A percentile compares a stretch with the other conserved stretches of the same genome.
Evolutionary conservation across 2,888 invertebrate species (phyloP).

Genomic region (Anoncus sp.): DNA sequence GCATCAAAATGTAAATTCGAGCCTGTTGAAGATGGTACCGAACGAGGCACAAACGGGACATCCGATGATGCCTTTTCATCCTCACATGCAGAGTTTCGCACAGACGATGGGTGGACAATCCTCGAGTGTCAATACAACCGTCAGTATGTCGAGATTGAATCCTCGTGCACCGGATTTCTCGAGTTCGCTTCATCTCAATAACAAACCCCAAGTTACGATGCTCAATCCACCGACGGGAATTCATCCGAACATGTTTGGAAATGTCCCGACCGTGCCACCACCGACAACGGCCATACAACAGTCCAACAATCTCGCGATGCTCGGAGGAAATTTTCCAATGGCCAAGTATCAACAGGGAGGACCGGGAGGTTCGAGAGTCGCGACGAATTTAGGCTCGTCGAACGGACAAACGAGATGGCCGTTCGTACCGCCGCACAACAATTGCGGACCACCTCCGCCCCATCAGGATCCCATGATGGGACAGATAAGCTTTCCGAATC

Average conservation of each 20-base stretch:
- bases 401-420: constrained; percentile 81
- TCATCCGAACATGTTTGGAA: constrained; percentile 79
- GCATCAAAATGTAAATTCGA: constrained; percentile 78
- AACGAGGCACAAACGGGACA: constrained; percentile 76
- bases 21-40: constrained; percentile 83
- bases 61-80: constrained; percentile 76
- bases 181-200: constrained; percentile 83
- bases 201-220: constrained; percentile 80
- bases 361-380: constrained; percentile 67
- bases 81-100: constrained; percentile 78
- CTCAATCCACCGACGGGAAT: constrained; percentile 77
- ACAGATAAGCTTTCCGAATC: constrained; percentile 79
- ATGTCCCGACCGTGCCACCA: constrained; percentile 75
- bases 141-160: constrained; percentile 89
- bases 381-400: constrained; percentile 73
- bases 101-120: constrained; percentile 78
- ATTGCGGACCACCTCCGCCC: constrained; percentile 73
- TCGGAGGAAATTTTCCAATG: constrained; percentile 76
- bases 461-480: constrained; percentile 80
- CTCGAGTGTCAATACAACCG: constrained; percentile 82
- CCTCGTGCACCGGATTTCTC: constrained; percentile 93
- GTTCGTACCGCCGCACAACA: constrained; percentile 78
- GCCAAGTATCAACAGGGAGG: constrained; percentile 77
- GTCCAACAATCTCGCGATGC: constrained; percentile 78
- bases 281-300: constrained; percentile 72